Percentiles rank a stretch among this genome's conserved stretches.
Conservation (phyloP, 2,797 vertebrate species). For the Pangasius macronema region DNA sequence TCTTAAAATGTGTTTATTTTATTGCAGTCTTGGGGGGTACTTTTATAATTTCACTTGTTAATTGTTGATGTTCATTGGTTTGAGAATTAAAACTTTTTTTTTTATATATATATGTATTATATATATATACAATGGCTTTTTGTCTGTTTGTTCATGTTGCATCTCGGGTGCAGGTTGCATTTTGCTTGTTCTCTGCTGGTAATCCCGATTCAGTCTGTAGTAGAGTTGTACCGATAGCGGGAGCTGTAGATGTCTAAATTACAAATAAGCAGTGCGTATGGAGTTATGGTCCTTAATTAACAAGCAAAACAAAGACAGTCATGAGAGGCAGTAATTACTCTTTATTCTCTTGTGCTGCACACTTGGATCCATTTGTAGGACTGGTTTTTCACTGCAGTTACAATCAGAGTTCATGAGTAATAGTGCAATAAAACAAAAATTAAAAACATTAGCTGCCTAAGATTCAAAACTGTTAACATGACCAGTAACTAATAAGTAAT, state of each 20-base stretch:
- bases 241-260: not conserved
- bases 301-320: not conserved
- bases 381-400: not conserved
- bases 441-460: constrained; percentile 2
- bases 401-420: not conserved
- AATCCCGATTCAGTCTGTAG: not conserved
- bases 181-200: not conserved
- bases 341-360: not conserved
- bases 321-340: not conserved
- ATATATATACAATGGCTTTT: constrained; percentile 57
- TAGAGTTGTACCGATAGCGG: not conserved
- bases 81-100: constrained; percentile 75
- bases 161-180: not conserved
- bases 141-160: not conserved
- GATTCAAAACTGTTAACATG: not conserved
- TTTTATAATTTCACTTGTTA: constrained; percentile 66
- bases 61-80: constrained; percentile 70
- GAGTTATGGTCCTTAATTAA: not conserved
- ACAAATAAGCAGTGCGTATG: too few species aligned
- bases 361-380: not conserved
- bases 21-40: constrained; percentile 53
- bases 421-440: constrained; percentile 9
- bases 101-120: not conserved
- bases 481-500: not conserved
- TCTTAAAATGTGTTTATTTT: constrained; percentile 59